Evolutionary conservation across 2,113 vertebrate genomes (phyloP).

Genomic region (Caranx ignobilis): DNA sequence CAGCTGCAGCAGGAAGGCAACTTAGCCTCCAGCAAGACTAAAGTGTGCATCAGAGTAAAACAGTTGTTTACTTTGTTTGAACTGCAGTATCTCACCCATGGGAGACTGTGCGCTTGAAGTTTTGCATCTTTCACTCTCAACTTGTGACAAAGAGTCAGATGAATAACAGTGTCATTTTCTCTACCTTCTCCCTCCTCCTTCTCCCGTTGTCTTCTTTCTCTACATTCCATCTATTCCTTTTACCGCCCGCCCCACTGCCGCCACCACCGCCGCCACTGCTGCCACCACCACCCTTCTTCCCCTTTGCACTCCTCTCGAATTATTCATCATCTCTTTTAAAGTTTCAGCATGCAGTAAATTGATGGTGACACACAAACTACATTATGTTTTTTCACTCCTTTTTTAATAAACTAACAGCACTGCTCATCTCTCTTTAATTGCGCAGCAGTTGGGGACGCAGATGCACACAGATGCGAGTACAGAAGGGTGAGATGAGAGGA

Average conservation of each 20-base stretch:
- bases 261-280: conserved; percentile 18
- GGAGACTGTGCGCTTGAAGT: conserved; percentile 88
- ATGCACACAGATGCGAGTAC: conserved; percentile 75
- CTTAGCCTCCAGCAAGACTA: conserved; percentile 93
- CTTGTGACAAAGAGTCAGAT: conserved; percentile 87
- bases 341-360: conserved; percentile 88
- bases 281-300: conserved; percentile 41
- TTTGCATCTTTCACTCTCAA: conserved; percentile 85
- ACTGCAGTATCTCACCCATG: conserved; percentile 88
- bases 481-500: conserved; percentile 62
- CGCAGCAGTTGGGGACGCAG: conserved; percentile 76
- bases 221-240: conserved; percentile 57
- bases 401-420: conserved; percentile 82
- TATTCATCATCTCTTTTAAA: conserved; percentile 89
- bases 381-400: conserved; percentile 81
- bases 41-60: conserved; percentile 92
- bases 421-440: conserved; percentile 86
- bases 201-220: conserved; percentile 65
- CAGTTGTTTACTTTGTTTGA: conserved; percentile 94
- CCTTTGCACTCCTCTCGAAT: conserved; percentile 84
- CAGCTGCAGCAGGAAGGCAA: conserved; percentile 84
- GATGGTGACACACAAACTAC: conserved; percentile 89
- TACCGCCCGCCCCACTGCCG: conserved; percentile 32
- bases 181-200: conserved; percentile 27
- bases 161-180: conserved; percentile 89